phyloP scores from a whole-genome alignment of 2,888 invertebrate genomes.

The Conistra vaccinii region DNA sequence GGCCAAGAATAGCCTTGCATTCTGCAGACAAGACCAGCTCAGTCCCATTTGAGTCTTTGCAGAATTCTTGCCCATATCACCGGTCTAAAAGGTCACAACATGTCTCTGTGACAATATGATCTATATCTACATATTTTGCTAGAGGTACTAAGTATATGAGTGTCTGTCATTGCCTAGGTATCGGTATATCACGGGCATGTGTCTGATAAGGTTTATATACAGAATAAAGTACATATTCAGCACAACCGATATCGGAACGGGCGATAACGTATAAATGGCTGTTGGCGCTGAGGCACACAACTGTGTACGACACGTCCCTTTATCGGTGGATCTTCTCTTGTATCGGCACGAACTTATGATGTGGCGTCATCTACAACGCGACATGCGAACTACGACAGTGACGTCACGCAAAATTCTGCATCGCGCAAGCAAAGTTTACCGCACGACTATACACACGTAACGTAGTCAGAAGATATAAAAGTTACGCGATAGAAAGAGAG shows the following conservation, averaged over 20 bases:
- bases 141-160: neutral
- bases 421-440: neutral
- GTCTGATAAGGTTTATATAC: slow-evolving; percentile 16
- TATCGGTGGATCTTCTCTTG: neutral
- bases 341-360: neutral
- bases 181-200: neutral
- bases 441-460: too few species aligned
- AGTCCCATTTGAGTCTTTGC: too few species aligned
- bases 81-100: too few species aligned
- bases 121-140: too few species aligned
- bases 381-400: neutral
- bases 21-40: too few species aligned
- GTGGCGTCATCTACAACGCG: neutral
- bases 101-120: too few species aligned
- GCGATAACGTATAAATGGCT: slow-evolving; percentile 12
- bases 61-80: too few species aligned
- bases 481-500: too few species aligned
- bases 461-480: too few species aligned
- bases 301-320: neutral
- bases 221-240: slow-evolving; percentile 17
- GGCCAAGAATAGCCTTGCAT: too few species aligned
- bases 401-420: neutral
- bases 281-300: slow-evolving; percentile 11
- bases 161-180: neutral
- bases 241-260: slow-evolving; percentile 1